phyloP scores from a whole-genome alignment of 2,113 vertebrate species.

The Pseudopipra pipra region DNA sequence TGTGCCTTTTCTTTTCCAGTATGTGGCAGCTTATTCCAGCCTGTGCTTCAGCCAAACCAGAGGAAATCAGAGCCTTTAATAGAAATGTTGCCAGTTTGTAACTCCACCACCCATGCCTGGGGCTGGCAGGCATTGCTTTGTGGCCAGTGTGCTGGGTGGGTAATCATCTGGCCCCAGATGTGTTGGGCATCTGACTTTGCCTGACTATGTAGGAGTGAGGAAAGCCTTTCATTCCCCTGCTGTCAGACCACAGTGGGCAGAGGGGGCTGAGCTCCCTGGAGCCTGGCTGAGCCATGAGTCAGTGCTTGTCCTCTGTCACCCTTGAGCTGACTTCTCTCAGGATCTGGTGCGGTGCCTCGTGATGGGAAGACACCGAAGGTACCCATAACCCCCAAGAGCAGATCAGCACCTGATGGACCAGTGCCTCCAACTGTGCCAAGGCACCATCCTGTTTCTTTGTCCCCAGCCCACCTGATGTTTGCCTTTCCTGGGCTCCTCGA shows the following conservation, averaged over 20 bases:
- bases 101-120: rapidly evolving
- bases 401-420: not conserved
- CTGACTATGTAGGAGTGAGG: rapidly evolving
- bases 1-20: not conserved
- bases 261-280: not conserved
- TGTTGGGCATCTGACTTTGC: not conserved
- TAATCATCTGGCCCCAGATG: not conserved
- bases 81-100: not conserved
- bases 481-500: not conserved
- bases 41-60: not conserved
- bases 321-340: not conserved
- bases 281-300: not conserved
- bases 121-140: not conserved
- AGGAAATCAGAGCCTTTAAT: not conserved
- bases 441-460: not conserved
- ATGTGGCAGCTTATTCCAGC: not conserved
- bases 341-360: rapidly evolving
- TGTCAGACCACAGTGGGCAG: not conserved
- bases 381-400: not conserved
- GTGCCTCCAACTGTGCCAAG: not conserved
- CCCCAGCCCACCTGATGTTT: rapidly evolving
- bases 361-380: not conserved
- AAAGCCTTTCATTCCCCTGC: not conserved
- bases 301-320: not conserved
- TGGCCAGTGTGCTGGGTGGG: not conserved